These are phyloP conservation scores for Gymnocephalus cernua DNA, from an alignment of 2,113 vertebrate species.

Conservation along the genomic window DNA sequence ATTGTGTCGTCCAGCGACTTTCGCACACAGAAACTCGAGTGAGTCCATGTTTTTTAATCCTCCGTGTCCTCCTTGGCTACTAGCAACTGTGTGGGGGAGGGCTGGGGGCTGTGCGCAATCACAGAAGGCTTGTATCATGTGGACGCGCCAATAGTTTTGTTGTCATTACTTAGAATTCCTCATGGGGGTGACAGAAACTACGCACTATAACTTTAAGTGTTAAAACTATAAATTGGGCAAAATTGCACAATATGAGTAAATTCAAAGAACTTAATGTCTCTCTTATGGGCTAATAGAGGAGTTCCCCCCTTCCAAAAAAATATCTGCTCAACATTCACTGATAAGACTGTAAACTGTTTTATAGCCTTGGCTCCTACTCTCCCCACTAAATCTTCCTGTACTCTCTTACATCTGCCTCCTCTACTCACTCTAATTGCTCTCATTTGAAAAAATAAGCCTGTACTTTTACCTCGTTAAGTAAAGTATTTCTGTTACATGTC, in stretches of 20 bases:
- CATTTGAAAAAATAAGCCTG: background rate
- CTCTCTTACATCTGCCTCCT: slow-evolving; percentile 4
- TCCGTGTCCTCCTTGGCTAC: too few relatives aligned
- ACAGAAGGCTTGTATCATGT: too few relatives aligned
- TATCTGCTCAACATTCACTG: slow-evolving; percentile 6
- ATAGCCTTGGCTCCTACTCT: slow-evolving; percentile 5
- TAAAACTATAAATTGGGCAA: slow-evolving; percentile 7
- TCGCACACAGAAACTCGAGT: too few relatives aligned
- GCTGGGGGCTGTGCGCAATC: too few relatives aligned
- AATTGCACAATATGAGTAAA: slow-evolving; percentile 2
- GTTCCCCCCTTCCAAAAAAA: background rate
- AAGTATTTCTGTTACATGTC: background rate
- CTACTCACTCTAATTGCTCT: slow-evolving; percentile 7
- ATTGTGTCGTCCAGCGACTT: too few relatives aligned
- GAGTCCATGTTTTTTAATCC: too few relatives aligned
- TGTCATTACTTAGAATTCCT: too few relatives aligned
- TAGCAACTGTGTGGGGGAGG: too few relatives aligned
- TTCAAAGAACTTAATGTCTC: slow-evolving; percentile 19
- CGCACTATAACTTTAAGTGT: background rate
- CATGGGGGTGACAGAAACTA: too few relatives aligned
- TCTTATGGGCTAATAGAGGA: slow-evolving; percentile 13
- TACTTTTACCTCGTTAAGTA: accelerated
- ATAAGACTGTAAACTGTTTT: slow-evolving; percentile 23
- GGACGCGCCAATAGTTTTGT: too few relatives aligned
- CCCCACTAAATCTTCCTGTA: slow-evolving; percentile 6